phyloP scores from a whole-genome alignment of 2,113 vertebrate species.

The Passer montanus region DNA sequence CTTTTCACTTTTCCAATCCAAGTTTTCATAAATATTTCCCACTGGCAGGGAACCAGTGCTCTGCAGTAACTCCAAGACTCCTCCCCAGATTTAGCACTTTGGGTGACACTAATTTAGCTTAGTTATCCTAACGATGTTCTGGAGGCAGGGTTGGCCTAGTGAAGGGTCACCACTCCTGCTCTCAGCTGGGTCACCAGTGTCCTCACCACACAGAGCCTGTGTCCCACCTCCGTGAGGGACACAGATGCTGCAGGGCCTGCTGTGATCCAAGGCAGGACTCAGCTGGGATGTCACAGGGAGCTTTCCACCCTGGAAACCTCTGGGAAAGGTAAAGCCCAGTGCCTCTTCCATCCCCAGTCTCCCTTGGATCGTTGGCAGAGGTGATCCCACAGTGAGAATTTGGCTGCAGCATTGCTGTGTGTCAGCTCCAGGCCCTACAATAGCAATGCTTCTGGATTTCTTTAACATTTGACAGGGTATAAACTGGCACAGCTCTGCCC shows the following conservation, averaged over 20 bases:
- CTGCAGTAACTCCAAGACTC: background rate
- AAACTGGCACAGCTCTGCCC: background rate
- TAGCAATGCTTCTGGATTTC: background rate
- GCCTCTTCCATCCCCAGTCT: background rate
- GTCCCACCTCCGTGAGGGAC: background rate
- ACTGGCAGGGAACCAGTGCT: background rate
- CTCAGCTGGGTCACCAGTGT: background rate
- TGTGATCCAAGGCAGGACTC: background rate
- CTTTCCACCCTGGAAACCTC: background rate
- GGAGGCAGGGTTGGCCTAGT: background rate
- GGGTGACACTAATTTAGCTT: background rate
- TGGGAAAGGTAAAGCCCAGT: background rate
- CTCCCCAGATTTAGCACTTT: background rate
- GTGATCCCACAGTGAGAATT: background rate
- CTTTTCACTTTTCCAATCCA: background rate
- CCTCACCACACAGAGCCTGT: rapidly evolving
- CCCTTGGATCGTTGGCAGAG: background rate
- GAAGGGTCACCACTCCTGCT: background rate
- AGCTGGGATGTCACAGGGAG: background rate
- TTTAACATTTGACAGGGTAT: background rate
- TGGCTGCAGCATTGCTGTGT: background rate
- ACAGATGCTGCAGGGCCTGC: background rate
- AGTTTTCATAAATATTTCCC: background rate
- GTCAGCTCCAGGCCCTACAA: background rate
- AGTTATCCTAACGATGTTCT: background rate